Base-by-base conservation (phyloP, 2,797 vertebrate species). In the Mus spretus region DNA sequence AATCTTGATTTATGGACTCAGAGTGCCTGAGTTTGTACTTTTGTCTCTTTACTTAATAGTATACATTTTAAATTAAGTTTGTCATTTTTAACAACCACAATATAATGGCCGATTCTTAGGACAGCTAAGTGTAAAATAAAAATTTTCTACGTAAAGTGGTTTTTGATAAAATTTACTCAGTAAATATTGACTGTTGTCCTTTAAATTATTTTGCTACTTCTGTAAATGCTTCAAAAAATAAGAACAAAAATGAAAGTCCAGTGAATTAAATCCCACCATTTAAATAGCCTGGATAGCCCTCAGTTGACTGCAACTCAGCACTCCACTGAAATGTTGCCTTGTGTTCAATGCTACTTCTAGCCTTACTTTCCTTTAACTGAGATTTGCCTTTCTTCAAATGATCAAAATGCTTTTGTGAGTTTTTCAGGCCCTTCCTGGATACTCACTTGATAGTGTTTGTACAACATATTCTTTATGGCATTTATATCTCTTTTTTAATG, bases 381-480 rank as follows among this genome's bases (percentile, higher is more conserved):
- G 28, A 65, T 9, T 83, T 57, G 59, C 10, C 44, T 90, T 95
- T 90, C 22, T 63, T 40, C 19, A 61, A 77, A 75, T 78, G 57
- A 47, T n/a, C 17, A 8, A 75, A 57, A 87, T 87, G 37, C 4
- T 28, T 89, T 84, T 65, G 11, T 37, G 50, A 59, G 5, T 77
- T 28, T 75, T 82, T 86, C 28, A 89, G 19, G 13, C 78, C 88
- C 37, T 72, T 93, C 20, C 57, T 92, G 88, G 82, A n/a, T 88
- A 93, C 7, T 90, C 14, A 47, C 22, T 92, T 78, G 7, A 77
- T 85, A 37, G 12, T 82, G 93, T 90, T 89, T 40, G 92, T 70
- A 65, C 61, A 92, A 53, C 55, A 65, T 93, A 90, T 90, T 81
- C 34, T 89, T 90, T 47, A 59, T 44, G 80, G 6, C 47, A 24